Evolutionary conservation across 2,797 vertebrate species (phyloP), one percentile per base, ranked within the genome.

Genomic region (Leptoclinus maculatus): DNA sequence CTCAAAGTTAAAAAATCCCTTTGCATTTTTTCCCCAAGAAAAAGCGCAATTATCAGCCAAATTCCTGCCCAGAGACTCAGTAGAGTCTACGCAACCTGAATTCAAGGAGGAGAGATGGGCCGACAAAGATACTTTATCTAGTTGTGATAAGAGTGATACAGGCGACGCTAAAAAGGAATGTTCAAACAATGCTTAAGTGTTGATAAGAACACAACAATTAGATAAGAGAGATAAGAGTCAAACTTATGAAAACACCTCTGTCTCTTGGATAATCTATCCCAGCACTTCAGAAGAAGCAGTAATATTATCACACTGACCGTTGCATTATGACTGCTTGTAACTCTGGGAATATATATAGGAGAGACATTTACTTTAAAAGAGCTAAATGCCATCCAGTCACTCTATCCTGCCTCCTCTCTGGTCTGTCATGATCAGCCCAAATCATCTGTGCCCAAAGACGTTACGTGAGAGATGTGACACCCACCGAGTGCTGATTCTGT

Each of bases 31-130:
- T 17, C 17, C n/a, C 27, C 7, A 57, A 57, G 74, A 64, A 80
- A 41, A 53, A 63, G 23, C 54, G 53, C 75, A 53, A 72, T 41
- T 36, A 53, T 51, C 47, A 43, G 32, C 16, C 12, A 47, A 72
- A 73, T 19, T 36, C 58, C 51, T 17, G 9, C 38, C 21, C 4
- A 29, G 23, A 56, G 49, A 41, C 7, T 59, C 56, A 5, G n/a
- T 47, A 65, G 58, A 83, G 49, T 72, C 71, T 66, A 58, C 14
- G 23, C 39, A 64, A 71, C 60, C 43, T 56, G 71, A 83, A 70
- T 7, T 60, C 16, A 70, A 21, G 49, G 43, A 5, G 38, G 9
- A 45, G 19, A 77, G 65, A 74, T 41, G 29, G 1, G 2, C 2
- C 25, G 0, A 7, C 29, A 57, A 5, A 75, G 62, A 83, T 71